These are phyloP conservation scores for Cathartes aura DNA, from an alignment of 2,113 vertebrate genomes.

Conservation along the genomic window DNA sequence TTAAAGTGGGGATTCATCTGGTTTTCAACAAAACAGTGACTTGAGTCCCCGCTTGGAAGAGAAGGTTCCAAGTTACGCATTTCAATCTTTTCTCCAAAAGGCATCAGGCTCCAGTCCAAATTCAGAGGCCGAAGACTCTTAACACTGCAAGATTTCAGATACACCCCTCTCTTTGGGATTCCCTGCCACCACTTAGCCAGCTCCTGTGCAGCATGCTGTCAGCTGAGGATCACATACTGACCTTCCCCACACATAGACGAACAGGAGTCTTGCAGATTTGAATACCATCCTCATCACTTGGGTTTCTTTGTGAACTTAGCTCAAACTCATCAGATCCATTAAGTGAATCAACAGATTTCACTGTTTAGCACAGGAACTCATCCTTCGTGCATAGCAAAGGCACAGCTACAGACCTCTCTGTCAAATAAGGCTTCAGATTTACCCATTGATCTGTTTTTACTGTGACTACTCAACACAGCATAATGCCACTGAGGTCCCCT, in stretches of 20 bases:
- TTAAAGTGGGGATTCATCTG: not conserved
- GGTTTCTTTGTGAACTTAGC: not conserved
- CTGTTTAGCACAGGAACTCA: not conserved
- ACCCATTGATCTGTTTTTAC: not conserved
- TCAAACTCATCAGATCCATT: not conserved
- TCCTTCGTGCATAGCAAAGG: fast-evolving
- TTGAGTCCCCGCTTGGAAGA: not conserved
- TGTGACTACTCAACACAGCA: not conserved
- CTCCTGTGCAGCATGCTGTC: not conserved
- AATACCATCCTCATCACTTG: not conserved
- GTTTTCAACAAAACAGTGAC: not conserved
- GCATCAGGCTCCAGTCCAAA: not conserved
- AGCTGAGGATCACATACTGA: no score
- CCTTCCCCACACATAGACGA: not conserved
- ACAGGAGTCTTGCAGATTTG: not conserved
- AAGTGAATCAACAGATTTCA: not conserved
- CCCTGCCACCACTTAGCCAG: not conserved
- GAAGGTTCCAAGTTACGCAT: not conserved
- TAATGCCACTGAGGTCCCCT: not conserved
- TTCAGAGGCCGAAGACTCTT: not conserved
- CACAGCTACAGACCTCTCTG: not conserved
- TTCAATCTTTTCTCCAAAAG: not conserved
- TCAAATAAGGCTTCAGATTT: not conserved
- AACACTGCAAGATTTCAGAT: not conserved
- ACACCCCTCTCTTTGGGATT: not conserved